phyloP scores from a whole-genome alignment of 2,888 invertebrate species.

The Drosophila cracens region DNA sequence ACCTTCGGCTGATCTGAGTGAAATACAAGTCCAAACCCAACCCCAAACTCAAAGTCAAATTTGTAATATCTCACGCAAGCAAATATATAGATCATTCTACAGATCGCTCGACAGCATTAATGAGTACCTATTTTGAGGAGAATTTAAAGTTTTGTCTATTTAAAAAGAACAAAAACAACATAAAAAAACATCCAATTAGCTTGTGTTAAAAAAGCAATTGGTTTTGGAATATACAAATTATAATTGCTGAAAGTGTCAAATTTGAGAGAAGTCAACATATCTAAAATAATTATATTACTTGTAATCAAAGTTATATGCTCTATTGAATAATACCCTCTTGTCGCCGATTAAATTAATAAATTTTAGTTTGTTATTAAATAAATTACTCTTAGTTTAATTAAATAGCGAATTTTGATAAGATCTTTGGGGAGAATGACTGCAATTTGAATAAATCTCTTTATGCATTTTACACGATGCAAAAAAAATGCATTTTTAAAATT shows the following conservation, averaged over 20 bases:
- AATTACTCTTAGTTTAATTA: neutral
- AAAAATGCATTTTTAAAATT: accelerated
- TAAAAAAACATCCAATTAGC: conserved; percentile 12
- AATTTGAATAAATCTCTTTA: neutral
- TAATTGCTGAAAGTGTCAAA: conserved; percentile 7
- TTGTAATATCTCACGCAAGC: conserved; percentile 55
- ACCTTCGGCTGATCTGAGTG: conserved; percentile 67
- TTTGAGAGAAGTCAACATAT: neutral
- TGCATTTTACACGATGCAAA: accelerated
- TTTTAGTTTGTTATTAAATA: neutral
- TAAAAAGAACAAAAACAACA: neutral
- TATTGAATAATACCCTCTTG: no score
- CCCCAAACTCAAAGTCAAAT: conserved; percentile 17
- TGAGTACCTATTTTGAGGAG: conserved; percentile 12
- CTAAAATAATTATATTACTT: neutral
- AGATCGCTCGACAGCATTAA: conserved; percentile 18
- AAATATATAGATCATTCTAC: conserved; percentile 58
- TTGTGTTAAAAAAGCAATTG: conserved; percentile 15
- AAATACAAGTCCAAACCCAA: neutral
- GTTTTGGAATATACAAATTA: conserved; percentile 1
- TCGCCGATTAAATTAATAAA: neutral
- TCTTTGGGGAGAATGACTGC: neutral
- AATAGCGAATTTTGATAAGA: neutral
- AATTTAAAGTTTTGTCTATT: conserved; percentile 8
- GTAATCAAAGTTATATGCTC: no score